Evolutionary conservation across 2,113 vertebrate species (phyloP), one percentile per base, ranked within the genome.

Genomic region (Pelusios castaneus): DNA sequence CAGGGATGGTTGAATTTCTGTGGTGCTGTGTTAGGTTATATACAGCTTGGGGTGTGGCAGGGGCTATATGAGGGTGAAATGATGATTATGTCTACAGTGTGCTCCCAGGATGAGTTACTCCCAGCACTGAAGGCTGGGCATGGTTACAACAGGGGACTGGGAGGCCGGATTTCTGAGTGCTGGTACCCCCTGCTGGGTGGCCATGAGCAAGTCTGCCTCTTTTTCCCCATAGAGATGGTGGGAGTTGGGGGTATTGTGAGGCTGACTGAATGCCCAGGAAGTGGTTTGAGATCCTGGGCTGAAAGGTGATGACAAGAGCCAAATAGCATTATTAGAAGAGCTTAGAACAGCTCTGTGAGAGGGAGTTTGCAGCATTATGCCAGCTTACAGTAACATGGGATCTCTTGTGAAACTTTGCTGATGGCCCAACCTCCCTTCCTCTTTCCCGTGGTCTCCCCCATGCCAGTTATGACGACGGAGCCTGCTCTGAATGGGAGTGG

Each of bases 401-500:
- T 1, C 13, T 81, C 90, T 96, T 95, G 93, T 95, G 96, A 89
- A 96, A 97, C 41, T 13, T 2, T 1, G 60, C 16, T n/a, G 21
- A 84, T 94, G 96, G 93, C 89, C 94, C 95, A 92, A 88, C 93
- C 95, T 88, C 1, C 45, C 96, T 97, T 96, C 96, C 96, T 94
- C 89, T 95, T 95, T 96, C 96, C 89, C 94, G 95, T 94, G 34
- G 63, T 21, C 94, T 95, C 83, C 78, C 95, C 95, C 76, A 43
- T 55, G 47, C 34, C 82, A 38, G 10, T n/a, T n/a, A 17, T 17
- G 3, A 21, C 10, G 16, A 21, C 34, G 5, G 34, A 67, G 63
- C 60, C 17, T n/a, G 60, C 19, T 8, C 63, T 17, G 8, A 17
- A 34, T n/a, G 34, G 58, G 8, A 34, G 14, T 67, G n/a, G n/a